These are phyloP conservation scores for Drosophila obscura DNA, from an alignment of 1,140 invertebrate species.

Conservation along the genomic window DNA sequence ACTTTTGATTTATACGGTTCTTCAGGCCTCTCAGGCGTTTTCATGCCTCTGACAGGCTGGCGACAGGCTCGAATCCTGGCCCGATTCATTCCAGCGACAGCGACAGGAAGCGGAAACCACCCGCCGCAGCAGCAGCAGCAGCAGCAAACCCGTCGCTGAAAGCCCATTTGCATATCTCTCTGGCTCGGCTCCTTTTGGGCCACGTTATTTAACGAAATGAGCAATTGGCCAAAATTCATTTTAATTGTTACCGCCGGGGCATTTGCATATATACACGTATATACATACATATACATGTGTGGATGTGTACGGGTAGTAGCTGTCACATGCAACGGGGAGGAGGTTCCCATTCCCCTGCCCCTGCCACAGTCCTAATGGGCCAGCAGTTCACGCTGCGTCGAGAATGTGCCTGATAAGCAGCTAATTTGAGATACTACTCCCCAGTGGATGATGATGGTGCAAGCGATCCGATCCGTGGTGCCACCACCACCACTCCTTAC, in stretches of 20 bases:
- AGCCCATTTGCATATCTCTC: constrained; percentile 73
- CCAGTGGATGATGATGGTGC: too few species aligned
- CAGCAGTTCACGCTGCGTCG: constrained; percentile 69
- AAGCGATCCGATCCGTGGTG: too few species aligned
- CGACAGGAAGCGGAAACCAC: constrained; percentile 76
- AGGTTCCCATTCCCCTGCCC: neutral
- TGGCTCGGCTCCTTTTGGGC: neutral
- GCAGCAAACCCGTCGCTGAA: constrained; percentile 26
- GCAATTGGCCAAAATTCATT: constrained; percentile 81
- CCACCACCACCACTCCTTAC: too few species aligned
- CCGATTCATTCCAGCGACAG: constrained; percentile 42
- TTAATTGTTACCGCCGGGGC: constrained; percentile 61
- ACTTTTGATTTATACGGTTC: constrained; percentile 80
- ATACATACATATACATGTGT: too few species aligned
- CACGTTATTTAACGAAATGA: constrained; percentile 70
- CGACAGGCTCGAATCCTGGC: constrained; percentile 63
- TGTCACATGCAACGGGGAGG: neutral
- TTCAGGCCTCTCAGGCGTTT: constrained; percentile 58
- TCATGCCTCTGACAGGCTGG: constrained; percentile 77
- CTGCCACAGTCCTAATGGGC: constrained; percentile 37
- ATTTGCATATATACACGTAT: constrained; percentile 50
- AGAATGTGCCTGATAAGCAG: constrained; percentile 75
- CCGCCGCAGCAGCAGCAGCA: neutral
- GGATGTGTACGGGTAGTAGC: too few species aligned
- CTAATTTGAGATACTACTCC: constrained; percentile 69